Evolutionary conservation across 2,113 vertebrate genomes (phyloP), one percentile per base, ranked within the genome.

Genomic region (Malaclemys terrapin): DNA sequence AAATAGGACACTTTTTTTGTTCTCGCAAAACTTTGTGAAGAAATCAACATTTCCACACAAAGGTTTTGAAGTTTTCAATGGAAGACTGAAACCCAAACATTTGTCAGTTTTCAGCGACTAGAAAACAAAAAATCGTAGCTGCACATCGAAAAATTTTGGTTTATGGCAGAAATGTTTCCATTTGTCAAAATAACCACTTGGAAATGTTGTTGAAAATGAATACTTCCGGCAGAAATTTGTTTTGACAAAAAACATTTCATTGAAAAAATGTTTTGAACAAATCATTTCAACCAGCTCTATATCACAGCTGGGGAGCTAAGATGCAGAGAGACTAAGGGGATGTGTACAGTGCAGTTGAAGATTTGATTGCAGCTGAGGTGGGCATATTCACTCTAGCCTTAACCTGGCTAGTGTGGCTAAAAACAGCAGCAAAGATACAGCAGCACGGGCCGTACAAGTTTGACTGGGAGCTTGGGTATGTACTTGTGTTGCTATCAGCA

Each of bases 61-160:
- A 57, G 59, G 12, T 50, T 24, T 52, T 54, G 38, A 31, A 16
- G 45, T 93, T 88, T 83, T 35, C 56, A 54, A 5, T 29, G 69
- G 54, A 50, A 62, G 89, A 8, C 25, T 47, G 17, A 72, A 38
- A 38, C 9, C n/a, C 65, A 6, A 75, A 85, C 56, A 24, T 31
- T 72, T 89, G 57, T 20, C 0, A 1, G 20, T 53, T 59, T 54
- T 85, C 82, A 17, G 0, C 19, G 25, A 1, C 22, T 49, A 42
- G 22, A 65, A 85, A 82, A 72, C 8, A 38, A 72, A 72, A 22
- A 35, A 69, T 3, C 3, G 5, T 72, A 38, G 65, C n/a, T 72
- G 65, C 65, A 72, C 38, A 38, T 65, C n/a, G 62, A 31, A 65
- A 65, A 65, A 9, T 19, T n/a, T 19, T 2, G 17, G 31, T n/a